Percentiles rank a stretch among this genome's conserved stretches.
phyloP scores from a whole-genome alignment of 2,797 vertebrate genomes.

The Echeneis naucrates region DNA sequence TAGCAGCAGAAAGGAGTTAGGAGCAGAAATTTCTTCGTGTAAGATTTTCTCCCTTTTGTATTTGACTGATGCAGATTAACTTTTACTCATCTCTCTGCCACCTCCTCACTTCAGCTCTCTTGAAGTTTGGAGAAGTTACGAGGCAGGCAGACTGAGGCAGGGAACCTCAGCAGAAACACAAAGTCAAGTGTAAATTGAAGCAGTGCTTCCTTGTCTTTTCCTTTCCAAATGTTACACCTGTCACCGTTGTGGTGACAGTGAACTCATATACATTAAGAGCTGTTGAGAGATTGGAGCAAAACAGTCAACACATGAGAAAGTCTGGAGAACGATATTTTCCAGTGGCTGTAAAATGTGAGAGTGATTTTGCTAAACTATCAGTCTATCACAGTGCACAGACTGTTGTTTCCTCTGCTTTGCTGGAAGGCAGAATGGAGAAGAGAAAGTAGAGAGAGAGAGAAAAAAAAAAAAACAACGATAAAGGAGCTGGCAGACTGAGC shows the following conservation, averaged over 20 bases:
- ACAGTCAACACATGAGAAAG: conserved; percentile 43
- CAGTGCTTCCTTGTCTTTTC: conserved; percentile 30
- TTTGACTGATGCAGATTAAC: conserved; percentile 64
- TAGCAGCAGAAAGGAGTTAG: conserved; percentile 48
- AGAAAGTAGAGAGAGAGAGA: conserved; percentile 43
- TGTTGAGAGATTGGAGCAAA: conserved; percentile 39
- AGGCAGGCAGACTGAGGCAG: conserved; percentile 44
- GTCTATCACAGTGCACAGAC: conserved; percentile 55
- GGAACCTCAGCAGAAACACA: conserved; percentile 35
- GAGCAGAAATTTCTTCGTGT: conserved; percentile 61
- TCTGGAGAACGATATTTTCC: conserved; percentile 50
- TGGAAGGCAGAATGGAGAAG: conserved; percentile 42
- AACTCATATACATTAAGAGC: conserved; percentile 58
- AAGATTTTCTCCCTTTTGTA: conserved; percentile 75
- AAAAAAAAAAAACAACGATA: conserved; percentile 60
- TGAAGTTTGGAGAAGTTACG: conserved; percentile 62
- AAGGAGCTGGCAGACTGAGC: conserved; percentile 51
- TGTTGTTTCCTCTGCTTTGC: conserved; percentile 46
- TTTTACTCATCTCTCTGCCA: conserved; percentile 49
- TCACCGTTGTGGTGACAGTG: conserved; percentile 45
- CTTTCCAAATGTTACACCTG: conserved; percentile 39
- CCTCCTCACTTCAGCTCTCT: conserved; percentile 22
- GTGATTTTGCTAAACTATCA: conserved; percentile 45
- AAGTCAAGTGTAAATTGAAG: conserved; percentile 56
- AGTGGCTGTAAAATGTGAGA: conserved; percentile 46